Evolutionary conservation across 1,140 invertebrate genomes (phyloP), one percentile per base, ranked within the genome.

Genomic region (Anagrus nilaparvatae): DNA sequence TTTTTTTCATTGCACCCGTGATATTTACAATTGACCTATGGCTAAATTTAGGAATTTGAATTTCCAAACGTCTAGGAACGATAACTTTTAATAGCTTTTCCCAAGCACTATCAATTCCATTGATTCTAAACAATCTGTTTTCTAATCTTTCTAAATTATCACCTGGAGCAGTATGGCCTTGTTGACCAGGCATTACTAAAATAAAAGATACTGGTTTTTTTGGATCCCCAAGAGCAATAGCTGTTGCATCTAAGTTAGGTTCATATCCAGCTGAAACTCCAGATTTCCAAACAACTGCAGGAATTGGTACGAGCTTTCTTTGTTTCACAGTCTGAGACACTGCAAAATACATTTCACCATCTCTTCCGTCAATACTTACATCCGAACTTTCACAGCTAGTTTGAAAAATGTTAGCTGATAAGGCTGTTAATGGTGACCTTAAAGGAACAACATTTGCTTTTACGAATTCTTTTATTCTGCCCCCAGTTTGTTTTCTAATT

Each of bases 311-410:
- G 2, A 90, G 61, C 33, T 84, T 75, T 13, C 86, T 67, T 59
- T 86, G 82, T 24, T 83, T 72, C 0, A 84, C 77, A 0, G 80
- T 79, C 0, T 84, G 84, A 14, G 81, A 75, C 0, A 87, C 82
- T 5, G 85, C 82, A 53, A 88, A 88, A 57, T 87, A 86, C 69
- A 88, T 75, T 60, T 87, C 85, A 2, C 84, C 84, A 50, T 88
- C 84, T 33, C 83, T 64, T 5, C 82, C 79, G 25, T 78, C 72
- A 7, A 76, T 78, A 3, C 82, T 82, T 5, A 78, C 78, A 25
- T 65, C 64, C 0, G 71, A 68, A 53, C 79, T 83, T 49, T 86
- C 72, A 59, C 84, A 88, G 46, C 87, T 83, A 4, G 83, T 87
- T 66, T 84, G 73, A 54, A 86, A 86, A 19, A 88, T 78, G 55